Evolutionary conservation across 2,797 vertebrate genomes (phyloP).

Genomic region (Notamacropus eugenii): DNA sequence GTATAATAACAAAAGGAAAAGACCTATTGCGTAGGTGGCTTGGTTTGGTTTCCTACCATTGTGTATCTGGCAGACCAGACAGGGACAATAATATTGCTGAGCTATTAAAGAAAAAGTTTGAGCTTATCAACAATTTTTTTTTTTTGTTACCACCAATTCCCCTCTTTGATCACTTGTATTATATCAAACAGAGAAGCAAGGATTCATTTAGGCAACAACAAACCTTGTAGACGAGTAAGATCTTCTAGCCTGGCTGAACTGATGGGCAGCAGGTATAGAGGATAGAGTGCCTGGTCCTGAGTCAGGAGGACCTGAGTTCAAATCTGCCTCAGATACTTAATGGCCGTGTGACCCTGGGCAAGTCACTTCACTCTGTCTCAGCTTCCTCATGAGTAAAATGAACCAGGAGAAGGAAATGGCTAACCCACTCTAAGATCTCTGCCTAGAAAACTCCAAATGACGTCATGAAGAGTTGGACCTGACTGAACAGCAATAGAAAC

Average conservation of each 20-base stretch:
- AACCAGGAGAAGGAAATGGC: neutral
- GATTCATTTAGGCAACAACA: neutral
- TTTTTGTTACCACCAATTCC: neutral
- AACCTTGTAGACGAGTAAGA: neutral
- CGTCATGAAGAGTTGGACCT: neutral
- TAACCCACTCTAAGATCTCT: neutral
- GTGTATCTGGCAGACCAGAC: neutral
- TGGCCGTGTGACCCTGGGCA: neutral
- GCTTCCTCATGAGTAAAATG: neutral
- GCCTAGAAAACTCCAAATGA: neutral
- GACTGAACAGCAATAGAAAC: neutral
- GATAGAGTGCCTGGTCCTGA: neutral
- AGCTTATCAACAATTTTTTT: neutral
- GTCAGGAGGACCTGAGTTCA: neutral
- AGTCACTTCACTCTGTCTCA: neutral
- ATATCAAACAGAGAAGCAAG: neutral
- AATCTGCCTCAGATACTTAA: neutral
- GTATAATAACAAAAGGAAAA: neutral
- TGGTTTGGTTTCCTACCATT: neutral
- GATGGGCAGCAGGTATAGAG: no score
- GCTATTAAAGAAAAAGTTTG: neutral
- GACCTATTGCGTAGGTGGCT: neutral
- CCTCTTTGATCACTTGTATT: neutral
- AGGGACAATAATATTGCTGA: neutral
- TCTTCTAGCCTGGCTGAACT: no score